These are phyloP conservation scores for Campylorhamphus procurvoides DNA, from an alignment of 2,113 vertebrate genomes.

Conservation along the genomic window DNA sequence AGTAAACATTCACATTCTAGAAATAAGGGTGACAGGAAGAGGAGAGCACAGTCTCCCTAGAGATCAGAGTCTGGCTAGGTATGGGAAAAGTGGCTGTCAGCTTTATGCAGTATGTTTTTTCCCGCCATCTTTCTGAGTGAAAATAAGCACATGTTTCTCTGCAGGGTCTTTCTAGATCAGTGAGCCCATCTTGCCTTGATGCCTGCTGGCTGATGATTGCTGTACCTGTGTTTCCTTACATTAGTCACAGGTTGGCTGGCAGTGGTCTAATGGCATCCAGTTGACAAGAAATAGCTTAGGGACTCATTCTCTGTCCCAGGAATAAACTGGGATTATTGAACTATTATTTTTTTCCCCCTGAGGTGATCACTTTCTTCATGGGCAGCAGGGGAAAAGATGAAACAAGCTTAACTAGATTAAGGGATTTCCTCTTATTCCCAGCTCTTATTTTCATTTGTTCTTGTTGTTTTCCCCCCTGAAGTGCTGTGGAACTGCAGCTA, in stretches of 20 bases:
- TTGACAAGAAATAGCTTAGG: background rate
- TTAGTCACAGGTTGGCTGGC: background rate
- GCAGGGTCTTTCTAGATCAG: background rate
- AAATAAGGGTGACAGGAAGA: background rate
- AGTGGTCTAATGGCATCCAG: constrained; percentile 4
- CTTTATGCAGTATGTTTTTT: background rate
- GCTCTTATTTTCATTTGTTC: constrained; percentile 37
- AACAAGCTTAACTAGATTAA: constrained; percentile 56
- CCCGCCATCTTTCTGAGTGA: background rate
- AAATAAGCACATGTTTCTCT: background rate
- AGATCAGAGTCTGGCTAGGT: background rate
- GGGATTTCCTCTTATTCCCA: constrained; percentile 53
- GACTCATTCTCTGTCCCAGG: background rate
- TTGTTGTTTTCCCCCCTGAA: background rate
- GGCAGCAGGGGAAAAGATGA: constrained; percentile 21
- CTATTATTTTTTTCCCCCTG: background rate
- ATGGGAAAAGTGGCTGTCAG: background rate
- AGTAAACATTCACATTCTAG: background rate
- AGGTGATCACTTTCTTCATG: background rate
- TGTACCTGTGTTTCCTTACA: background rate
- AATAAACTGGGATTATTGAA: constrained; percentile 49
- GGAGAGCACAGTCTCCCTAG: background rate
- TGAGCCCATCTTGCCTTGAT: background rate
- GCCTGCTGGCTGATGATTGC: constrained; percentile 7
- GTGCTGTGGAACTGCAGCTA: background rate